Evolutionary conservation across 2,888 invertebrate genomes (phyloP).

Genomic region (Imbricaverruca yamaguchii): DNA sequence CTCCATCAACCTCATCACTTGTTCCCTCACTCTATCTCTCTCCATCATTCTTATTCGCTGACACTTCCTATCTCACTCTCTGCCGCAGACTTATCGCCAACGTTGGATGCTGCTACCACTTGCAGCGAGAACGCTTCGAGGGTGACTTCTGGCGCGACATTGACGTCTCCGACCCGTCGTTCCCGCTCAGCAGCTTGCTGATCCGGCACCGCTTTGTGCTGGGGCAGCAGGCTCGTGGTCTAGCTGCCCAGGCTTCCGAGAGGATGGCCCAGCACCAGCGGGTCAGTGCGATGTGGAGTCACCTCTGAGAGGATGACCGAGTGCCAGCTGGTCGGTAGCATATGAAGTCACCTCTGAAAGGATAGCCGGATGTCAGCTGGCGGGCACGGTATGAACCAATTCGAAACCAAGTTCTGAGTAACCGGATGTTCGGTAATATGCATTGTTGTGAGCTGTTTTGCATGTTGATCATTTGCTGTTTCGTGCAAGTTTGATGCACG

Average conservation of each 20-base stretch:
- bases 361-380: too few species aligned
- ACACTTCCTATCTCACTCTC: not conserved
- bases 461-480: too few species aligned
- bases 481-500: too few species aligned
- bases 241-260: constrained; percentile 75
- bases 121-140: constrained; percentile 47
- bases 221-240: constrained; percentile 72
- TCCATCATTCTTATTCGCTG: too few species aligned
- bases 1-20: too few species aligned
- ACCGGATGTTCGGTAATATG: too few species aligned
- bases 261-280: constrained; percentile 52
- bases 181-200: constrained; percentile 60
- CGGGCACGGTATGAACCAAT: too few species aligned
- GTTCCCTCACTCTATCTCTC: too few species aligned
- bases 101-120: constrained; percentile 86
- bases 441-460: too few species aligned
- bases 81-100: constrained; percentile 56
- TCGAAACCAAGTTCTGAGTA: too few species aligned
- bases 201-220: constrained; percentile 47
- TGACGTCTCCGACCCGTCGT: constrained; percentile 39
- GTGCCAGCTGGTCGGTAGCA: not conserved
- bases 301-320: not conserved
- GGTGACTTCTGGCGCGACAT: constrained; percentile 31
- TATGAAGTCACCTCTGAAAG: too few species aligned
- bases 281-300: constrained; percentile 31